A percentile compares a stretch with the other conserved stretches of the same genome.
phyloP scores from a whole-genome alignment of 2,888 invertebrate genomes.

The Salpingus planirostris region DNA sequence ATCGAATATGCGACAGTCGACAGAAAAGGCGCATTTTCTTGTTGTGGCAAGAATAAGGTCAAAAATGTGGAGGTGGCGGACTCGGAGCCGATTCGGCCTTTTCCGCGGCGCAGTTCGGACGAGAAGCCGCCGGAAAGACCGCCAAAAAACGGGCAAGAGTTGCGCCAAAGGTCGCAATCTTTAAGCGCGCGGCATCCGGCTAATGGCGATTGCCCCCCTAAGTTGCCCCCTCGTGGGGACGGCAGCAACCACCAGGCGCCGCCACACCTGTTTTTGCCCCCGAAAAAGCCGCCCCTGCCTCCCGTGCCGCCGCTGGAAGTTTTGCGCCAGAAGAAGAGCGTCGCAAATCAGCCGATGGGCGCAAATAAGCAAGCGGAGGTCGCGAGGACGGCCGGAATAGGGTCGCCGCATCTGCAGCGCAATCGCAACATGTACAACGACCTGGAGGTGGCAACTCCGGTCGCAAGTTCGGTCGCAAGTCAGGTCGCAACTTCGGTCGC shows the following conservation, averaged over 20 bases:
- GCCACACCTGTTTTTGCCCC: constrained; percentile 51
- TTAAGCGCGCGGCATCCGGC: constrained; percentile 50
- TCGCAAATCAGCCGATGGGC: constrained; percentile 19
- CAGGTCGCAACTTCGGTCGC: constrained; percentile 21
- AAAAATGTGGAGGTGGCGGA: constrained; percentile 37
- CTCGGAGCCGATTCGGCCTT: constrained; percentile 48
- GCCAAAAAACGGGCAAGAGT: constrained; percentile 35
- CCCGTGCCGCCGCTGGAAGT: constrained; percentile 59
- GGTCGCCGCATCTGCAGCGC: constrained; percentile 55
- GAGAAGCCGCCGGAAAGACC: constrained; percentile 54
- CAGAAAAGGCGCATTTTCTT: constrained; percentile 61
- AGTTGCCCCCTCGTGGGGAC: constrained; percentile 47
- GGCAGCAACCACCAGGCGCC: constrained; percentile 40
- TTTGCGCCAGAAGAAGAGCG: constrained; percentile 47
- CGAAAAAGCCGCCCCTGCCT: constrained; percentile 65
- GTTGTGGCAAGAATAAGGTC: constrained; percentile 54
- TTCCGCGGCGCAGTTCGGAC: constrained; percentile 52
- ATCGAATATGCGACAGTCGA: constrained; percentile 68
- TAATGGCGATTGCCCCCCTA: constrained; percentile 39
- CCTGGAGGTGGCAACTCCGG: constrained; percentile 49
- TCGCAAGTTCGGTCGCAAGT: too few relatives aligned
- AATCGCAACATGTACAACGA: constrained; percentile 51
- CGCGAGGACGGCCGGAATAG: constrained; percentile 52
- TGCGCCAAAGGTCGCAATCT: constrained; percentile 48
- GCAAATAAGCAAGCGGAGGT: constrained; percentile 43